Base-by-base conservation (phyloP, 2,888 invertebrate species). In the Drosophila subsilvestris region DNA sequence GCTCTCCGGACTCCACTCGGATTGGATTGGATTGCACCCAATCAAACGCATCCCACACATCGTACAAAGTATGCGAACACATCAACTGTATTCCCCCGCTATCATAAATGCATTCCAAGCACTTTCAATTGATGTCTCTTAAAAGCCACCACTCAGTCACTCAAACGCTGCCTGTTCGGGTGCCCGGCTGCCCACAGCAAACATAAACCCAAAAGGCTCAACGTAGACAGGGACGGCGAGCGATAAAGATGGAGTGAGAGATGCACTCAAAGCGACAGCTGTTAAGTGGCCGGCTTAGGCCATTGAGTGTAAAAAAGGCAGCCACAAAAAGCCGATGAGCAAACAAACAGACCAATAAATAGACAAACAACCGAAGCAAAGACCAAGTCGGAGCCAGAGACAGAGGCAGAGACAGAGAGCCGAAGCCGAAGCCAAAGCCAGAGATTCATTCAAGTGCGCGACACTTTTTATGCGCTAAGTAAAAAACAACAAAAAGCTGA, bases 361-460 rank as follows among this genome's bases (percentile, higher is more conserved):
- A 80, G 68, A 84, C 82, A 81, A 84, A 81, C 80, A 83, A 80
- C 67, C 80, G 80, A 70, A 81, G 58, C 83, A 61, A 17, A 63
- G 69, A 59, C 69, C 69, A 60, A 67, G 57, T 69, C 37, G 48
- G 32, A 55, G 20, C 57, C 51, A 44, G 61, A 63, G 29, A 2
- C 22, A 22, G 32, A 55, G 20, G 54, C 55, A 44, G 61, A 61
- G 37, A 48, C 43, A 53, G 22, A 67, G 42, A 60, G 25, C 32
- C 32, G 51, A 51, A 58, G 37, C 14, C 6, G 2, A 4, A 37
- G 37, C 37, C 37, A 62, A 56, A 68, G 61, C 58, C 62, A 59
- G 78, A 74, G 81, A 78, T 76, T 74, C 82, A 84, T 86, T 81
- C 80, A 85, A 86, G 82, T 86, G 85, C 78, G 85, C 78, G 86